Evolutionary conservation across 2,797 vertebrate genomes (phyloP).

Genomic region (Sebastes diploproa): DNA sequence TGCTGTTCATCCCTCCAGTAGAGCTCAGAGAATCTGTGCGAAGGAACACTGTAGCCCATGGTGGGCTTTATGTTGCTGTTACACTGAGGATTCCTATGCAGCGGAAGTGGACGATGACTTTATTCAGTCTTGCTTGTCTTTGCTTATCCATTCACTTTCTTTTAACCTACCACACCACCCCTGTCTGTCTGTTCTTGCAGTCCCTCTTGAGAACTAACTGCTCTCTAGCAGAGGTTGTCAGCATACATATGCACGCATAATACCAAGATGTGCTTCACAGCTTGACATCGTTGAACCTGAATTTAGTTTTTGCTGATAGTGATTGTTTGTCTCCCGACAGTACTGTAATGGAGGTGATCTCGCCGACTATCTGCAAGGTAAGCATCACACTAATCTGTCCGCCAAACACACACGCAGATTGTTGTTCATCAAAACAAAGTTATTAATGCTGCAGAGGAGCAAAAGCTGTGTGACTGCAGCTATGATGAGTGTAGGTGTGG

Average conservation of each 20-base stretch:
- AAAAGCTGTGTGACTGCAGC: slow-evolving; percentile 9
- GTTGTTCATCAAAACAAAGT: slow-evolving; percentile 46
- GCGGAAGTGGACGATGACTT: neutral
- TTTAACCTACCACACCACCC: neutral
- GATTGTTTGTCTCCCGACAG: slow-evolving; percentile 76
- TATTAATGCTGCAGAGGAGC: slow-evolving; percentile 12
- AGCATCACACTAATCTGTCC: slow-evolving; percentile 52
- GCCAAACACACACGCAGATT: slow-evolving; percentile 13
- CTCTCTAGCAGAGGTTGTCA: neutral
- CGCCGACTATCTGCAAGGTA: slow-evolving; percentile 99
- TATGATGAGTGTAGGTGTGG: neutral
- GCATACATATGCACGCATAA: neutral
- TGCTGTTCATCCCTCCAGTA: neutral
- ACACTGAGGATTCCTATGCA: neutral
- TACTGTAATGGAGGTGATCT: slow-evolving; percentile 98
- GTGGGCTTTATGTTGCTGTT: neutral
- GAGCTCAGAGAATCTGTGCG: neutral
- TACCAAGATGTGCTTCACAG: slow-evolving; percentile 2
- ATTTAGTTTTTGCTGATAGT: slow-evolving; percentile 16
- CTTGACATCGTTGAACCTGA: slow-evolving; percentile 22
- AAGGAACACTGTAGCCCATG: neutral
- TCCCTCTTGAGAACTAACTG: slow-evolving; percentile 25
- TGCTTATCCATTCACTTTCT: neutral
- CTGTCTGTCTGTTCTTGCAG: neutral
- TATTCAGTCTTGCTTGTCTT: neutral